Percentiles rank a stretch among this genome's conserved stretches.
phyloP scores from a whole-genome alignment of 2,113 vertebrate genomes.

The Trogon melanurus region DNA sequence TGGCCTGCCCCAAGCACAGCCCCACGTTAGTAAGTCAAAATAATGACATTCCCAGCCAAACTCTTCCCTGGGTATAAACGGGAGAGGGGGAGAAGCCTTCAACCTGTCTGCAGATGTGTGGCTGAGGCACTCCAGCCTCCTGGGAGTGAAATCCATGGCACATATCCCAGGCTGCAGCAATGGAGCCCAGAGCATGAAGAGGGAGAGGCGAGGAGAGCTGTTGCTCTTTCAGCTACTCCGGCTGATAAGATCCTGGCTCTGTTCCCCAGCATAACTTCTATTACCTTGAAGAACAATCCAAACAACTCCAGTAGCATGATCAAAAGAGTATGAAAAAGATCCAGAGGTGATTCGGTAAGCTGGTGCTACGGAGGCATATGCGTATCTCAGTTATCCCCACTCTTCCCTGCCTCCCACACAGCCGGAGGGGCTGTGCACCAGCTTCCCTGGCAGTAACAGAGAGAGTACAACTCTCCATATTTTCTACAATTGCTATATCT shows the following conservation, averaged over 20 bases:
- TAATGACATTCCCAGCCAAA: neutral
- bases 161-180: neutral
- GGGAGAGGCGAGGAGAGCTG: neutral
- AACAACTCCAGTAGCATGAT: neutral
- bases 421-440: neutral
- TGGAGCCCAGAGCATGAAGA: neutral
- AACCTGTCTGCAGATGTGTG: fast-evolving
- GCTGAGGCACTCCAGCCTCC: neutral
- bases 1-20: neutral
- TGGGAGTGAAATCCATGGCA: neutral
- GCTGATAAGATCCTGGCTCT: neutral
- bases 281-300: neutral
- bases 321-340: neutral
- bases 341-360: neutral
- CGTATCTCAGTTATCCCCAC: fast-evolving
- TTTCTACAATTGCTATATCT: neutral
- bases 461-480: neutral
- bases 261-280: neutral
- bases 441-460: neutral
- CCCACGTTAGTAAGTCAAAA: neutral
- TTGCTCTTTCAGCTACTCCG: neutral
- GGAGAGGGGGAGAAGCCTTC: neutral
- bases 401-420: neutral
- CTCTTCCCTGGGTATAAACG: neutral
- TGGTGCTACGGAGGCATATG: neutral